Base-by-base conservation (phyloP, 2,888 invertebrate species). In the Cetonia aurata region DNA sequence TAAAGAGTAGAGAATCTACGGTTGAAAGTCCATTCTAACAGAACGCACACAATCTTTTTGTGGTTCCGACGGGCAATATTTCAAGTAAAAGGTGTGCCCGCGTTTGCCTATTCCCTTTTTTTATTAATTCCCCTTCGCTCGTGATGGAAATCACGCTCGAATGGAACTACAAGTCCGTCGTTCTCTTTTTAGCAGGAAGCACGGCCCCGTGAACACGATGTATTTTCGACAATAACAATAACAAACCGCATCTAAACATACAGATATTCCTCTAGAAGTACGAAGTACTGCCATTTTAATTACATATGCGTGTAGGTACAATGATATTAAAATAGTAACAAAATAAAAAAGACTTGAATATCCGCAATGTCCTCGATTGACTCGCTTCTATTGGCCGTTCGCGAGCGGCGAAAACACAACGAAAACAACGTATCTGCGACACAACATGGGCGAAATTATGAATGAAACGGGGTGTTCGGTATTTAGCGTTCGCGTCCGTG, bases 391-490 rank as follows among this genome's bases (percentile, higher is more conserved):
- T 25, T 25, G 25, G 3, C 25, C 25, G 25, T 25, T 25, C 25
- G 25, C 25, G 25, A 25, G 1, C 25, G 25, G 25, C 25, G 25
- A 25, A 25, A 1, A 25, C 25, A 25, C 25, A 4, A 25, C 25
- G 4, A 25, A 1, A 25, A 25, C 25, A 25, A 25, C 25, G 25
- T 25, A 25, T 25, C 1, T 25, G 25, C 25, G 25, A 72, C 74
- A 73, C 69, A 62, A 69, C 73, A 71, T 72, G 69, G 55, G 67
- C 53, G 67, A 55, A 69, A 72, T 75, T 72, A 75, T 74, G 75
- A 75, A 75, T 75, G 75, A 75, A 74, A 44, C 33, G 66, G 71
- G 68, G 60, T 67, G 25, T 46, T 44, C 19, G 31, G 44, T 19
- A 66, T 25, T 41, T 74, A 1, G 25, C 74, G 72, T 67, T 33